A percentile compares a stretch with the other conserved stretches of the same genome.
These are phyloP conservation scores for Bombus pyrosoma DNA, from an alignment of 1,140 invertebrate species.

Conservation along the genomic window DNA sequence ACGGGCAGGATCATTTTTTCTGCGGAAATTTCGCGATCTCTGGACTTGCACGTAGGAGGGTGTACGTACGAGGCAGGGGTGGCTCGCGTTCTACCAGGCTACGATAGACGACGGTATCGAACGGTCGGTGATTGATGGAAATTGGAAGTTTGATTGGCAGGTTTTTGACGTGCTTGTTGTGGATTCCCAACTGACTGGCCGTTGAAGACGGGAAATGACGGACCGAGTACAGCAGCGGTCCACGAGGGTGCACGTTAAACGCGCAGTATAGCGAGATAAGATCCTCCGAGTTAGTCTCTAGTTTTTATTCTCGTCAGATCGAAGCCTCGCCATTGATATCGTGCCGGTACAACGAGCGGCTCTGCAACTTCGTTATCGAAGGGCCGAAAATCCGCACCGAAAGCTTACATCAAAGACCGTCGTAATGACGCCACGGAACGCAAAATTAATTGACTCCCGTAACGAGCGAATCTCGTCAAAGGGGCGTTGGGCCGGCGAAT, in stretches of 20 bases:
- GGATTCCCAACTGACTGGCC: not conserved
- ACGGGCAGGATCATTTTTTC: not conserved
- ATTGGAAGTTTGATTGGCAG: conserved; percentile 42
- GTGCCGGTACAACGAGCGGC: not conserved
- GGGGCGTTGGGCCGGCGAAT: no score
- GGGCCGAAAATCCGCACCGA: no score
- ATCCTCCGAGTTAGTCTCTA: no score
- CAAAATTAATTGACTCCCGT: not conserved
- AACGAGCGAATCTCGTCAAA: not conserved
- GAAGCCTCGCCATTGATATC: not conserved
- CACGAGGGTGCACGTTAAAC: not conserved
- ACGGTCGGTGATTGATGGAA: conserved; percentile 37
- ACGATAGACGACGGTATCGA: not conserved
- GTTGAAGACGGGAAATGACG: not conserved
- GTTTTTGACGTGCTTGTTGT: conserved; percentile 25
- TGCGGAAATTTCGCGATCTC: conserved; percentile 7
- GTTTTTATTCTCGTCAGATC: not conserved
- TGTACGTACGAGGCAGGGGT: not conserved
- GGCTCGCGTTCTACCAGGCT: not conserved
- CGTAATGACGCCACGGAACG: not conserved
- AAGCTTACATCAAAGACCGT: not conserved
- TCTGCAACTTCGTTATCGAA: not conserved
- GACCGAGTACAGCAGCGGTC: not conserved
- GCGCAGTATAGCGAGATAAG: not conserved
- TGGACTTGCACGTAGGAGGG: not conserved